Base-by-base conservation (phyloP, 2,888 invertebrate genomes). In the Leucoptera coffeella region DNA sequence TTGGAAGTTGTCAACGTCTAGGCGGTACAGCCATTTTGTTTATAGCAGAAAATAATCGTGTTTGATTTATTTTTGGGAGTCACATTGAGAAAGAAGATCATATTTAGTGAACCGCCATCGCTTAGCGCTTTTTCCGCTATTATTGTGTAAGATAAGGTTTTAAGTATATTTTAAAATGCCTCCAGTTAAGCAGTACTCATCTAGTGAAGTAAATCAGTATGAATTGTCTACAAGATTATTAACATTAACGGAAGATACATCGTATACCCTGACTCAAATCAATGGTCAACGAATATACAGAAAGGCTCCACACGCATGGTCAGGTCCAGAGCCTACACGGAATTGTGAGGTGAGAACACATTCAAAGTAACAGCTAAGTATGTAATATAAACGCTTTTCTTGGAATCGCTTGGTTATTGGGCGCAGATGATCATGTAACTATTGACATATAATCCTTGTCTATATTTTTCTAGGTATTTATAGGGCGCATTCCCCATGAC, bases 251-350 rank as follows among this genome's bases (percentile, higher is more conserved):
- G 67, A 69, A 54, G 64, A 64, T 43, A 60, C 61, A 39, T 59
- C 64, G 0, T 69, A 69, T 42, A 69, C 65, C 34, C 47, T 67
- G 33, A 62, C 62, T 25, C 81, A 82, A 60, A 77, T 80, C 46
- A 83, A 82, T 55, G 82, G 82, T 9, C 82, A 83, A 51, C 54
- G 82, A 36, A 75, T 77, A 44, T 82, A 73, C 47, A 78, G 78
- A 35, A 65, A 64, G 32, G 78, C 80, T 25, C 75, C 78, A 10
- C 71, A 74, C 30, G 60, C 62, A 25, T 67, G 71, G 60, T 52
- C 43, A 28, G 71, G 69, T 17, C 65, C 74, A 9, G 65, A 69
- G 37, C 65, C 75, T 11, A 77, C 64, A 2, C 73, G 79, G 39
- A 78, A 77, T 37, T 75, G 78, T 48, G 83, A 83, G 65, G 73